These are phyloP conservation scores for Cryptocephalus moraei DNA, from an alignment of 2,888 invertebrate species.

Conservation along the genomic window DNA sequence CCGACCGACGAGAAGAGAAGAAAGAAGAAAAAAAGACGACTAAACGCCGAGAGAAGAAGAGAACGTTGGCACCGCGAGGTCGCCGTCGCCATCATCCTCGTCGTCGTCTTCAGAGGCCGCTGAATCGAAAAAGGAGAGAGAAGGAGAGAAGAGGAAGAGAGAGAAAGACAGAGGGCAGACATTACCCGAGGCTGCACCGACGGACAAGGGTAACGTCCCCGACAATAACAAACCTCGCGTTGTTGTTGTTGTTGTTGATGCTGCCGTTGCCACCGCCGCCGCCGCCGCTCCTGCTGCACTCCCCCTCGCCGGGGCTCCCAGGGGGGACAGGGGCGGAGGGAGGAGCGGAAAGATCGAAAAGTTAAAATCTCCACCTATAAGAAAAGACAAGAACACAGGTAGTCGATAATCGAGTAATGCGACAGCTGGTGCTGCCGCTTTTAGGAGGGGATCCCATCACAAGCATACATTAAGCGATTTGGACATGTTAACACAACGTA, in stretches of 20 bases:
- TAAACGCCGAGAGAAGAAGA: not conserved
- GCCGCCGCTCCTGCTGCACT: not conserved
- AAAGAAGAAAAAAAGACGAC: not conserved
- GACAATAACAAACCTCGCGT: conserved; percentile 15
- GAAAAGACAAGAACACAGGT: too few species aligned
- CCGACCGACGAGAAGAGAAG: not conserved
- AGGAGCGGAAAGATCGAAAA: too few species aligned
- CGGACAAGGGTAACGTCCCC: conserved; percentile 14
- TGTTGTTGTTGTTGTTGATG: not conserved
- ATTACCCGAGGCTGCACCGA: conserved; percentile 14
- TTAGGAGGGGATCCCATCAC: too few species aligned
- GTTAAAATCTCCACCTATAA: too few species aligned
- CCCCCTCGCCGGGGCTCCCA: not conserved
- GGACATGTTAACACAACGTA: too few species aligned
- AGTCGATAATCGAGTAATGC: too few species aligned
- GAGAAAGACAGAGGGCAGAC: conserved; percentile 16
- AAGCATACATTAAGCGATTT: too few species aligned
- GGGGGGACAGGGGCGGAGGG: not conserved
- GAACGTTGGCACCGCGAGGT: not conserved
- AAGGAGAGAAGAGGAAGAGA: not conserved
- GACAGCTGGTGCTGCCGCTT: too few species aligned
- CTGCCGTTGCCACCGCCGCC: conserved; percentile 2
- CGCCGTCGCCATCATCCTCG: not conserved
- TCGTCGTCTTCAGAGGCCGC: not conserved
- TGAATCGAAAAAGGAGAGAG: too few species aligned